Conservation (phyloP, 2,888 invertebrate species). For the Ormyrus pomaceus region DNA sequence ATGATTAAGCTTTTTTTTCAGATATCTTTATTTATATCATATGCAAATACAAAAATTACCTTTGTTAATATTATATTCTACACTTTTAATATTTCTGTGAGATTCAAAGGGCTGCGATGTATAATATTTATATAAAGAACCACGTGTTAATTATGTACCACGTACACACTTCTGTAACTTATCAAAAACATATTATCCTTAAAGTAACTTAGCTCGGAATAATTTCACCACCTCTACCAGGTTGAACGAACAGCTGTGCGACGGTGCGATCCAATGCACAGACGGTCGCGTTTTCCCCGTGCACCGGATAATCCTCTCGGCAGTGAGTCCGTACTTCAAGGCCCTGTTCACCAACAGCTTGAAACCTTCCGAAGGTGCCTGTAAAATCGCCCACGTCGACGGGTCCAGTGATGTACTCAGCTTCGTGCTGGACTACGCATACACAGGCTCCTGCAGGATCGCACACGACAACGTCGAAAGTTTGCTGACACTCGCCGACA, state of each 20-base stretch:
- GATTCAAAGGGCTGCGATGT: too few species aligned
- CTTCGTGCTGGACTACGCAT: constrained; percentile 85
- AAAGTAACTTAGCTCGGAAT: not conserved
- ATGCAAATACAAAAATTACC: not conserved
- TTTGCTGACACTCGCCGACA: constrained; percentile 83
- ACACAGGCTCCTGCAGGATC: constrained; percentile 83
- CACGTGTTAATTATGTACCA: too few species aligned
- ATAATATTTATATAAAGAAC: too few species aligned
- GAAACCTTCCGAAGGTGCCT: constrained; percentile 60
- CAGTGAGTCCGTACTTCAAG: constrained; percentile 85
- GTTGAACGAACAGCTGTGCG: constrained; percentile 82
- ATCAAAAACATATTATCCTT: too few species aligned
- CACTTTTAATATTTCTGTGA: too few species aligned
- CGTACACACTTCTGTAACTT: too few species aligned
- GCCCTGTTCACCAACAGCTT: constrained; percentile 84
- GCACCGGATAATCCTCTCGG: constrained; percentile 84
- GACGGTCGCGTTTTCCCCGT: constrained; percentile 81
- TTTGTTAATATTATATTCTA: too few species aligned
- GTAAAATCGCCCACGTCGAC: constrained; percentile 45
- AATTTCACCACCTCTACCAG: constrained; percentile 63
- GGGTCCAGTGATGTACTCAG: constrained; percentile 80
- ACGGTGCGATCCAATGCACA: constrained; percentile 82
- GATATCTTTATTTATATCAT: not conserved
- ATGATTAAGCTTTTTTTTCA: not conserved
- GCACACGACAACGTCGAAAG: constrained; percentile 83